Conservation (phyloP, 2,888 invertebrate species). For the Hipparchia semele region DNA sequence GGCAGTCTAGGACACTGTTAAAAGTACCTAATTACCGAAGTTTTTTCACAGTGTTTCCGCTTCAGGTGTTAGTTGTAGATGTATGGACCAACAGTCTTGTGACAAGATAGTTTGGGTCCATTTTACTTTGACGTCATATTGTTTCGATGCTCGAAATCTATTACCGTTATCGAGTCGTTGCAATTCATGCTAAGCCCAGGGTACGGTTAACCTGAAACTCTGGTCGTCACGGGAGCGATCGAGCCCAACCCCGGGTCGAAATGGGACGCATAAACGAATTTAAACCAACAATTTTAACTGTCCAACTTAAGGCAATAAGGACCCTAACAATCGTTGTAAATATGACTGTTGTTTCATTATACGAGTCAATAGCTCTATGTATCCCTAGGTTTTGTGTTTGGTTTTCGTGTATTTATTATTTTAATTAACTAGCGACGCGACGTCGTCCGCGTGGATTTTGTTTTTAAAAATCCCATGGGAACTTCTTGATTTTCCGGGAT, state of each 20-base stretch:
- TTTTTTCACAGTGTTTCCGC: too few relatives aligned
- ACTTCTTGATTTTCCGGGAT: too few relatives aligned
- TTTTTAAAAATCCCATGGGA: too few relatives aligned
- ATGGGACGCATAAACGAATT: slow-evolving; percentile 74
- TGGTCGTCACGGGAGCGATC: slow-evolving; percentile 71
- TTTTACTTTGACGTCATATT: too few relatives aligned
- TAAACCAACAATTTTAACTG: slow-evolving; percentile 76
- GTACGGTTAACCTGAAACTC: slow-evolving; percentile 65
- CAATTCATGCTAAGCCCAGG: not conserved
- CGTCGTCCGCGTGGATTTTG: too few relatives aligned
- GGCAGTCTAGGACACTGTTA: too few relatives aligned
- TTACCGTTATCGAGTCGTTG: too few relatives aligned
- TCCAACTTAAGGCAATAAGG: slow-evolving; percentile 54
- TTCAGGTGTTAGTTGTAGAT: too few relatives aligned
- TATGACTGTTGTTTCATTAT: slow-evolving; percentile 14
- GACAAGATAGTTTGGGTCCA: not conserved
- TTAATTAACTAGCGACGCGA: too few relatives aligned
- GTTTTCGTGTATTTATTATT: too few relatives aligned
- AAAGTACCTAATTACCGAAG: too few relatives aligned
- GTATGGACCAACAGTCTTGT: not conserved
- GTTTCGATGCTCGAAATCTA: not conserved
- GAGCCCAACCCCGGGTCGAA: slow-evolving; percentile 59
- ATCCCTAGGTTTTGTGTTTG: not conserved
- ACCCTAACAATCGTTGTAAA: slow-evolving; percentile 21
- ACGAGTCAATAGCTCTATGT: not conserved